Percentiles rank a stretch among this genome's conserved stretches.
Conservation (phyloP, 23 tunicate genomes). For the Diplosoma virens region DNA sequence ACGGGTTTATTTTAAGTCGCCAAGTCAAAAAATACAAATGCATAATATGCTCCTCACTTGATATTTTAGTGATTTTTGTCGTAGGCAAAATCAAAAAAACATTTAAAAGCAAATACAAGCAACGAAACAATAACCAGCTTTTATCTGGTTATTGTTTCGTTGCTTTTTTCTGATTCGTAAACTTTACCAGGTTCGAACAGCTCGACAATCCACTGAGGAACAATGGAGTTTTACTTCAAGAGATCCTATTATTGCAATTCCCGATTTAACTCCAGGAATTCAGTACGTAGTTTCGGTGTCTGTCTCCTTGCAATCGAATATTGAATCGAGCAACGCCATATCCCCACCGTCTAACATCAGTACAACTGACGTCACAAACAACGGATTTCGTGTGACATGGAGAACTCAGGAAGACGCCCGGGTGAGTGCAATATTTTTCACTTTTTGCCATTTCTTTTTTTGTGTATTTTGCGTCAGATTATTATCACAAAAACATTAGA, state of each 20-base stretch:
- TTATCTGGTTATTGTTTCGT: too few relatives aligned
- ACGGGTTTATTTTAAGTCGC: too few relatives aligned
- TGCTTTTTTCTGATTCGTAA: too few relatives aligned
- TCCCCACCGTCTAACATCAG: slow-evolving; percentile 1
- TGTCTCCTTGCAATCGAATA: not conserved
- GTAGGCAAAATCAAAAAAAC: too few relatives aligned
- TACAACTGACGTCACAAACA: not conserved
- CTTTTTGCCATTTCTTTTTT: not conserved
- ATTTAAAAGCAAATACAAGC: too few relatives aligned
- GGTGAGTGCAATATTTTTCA: too few relatives aligned
- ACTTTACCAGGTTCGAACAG: not conserved
- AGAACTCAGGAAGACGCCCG: not conserved
- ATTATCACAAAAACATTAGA: not conserved
- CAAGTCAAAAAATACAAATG: too few relatives aligned
- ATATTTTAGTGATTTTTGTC: too few relatives aligned
- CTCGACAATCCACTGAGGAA: not conserved
- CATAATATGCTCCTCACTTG: too few relatives aligned
- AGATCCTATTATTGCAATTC: not conserved
- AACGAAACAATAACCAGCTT: too few relatives aligned
- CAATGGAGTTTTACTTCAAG: not conserved
- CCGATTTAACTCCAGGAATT: not conserved
- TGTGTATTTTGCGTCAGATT: not conserved
- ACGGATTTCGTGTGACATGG: slow-evolving; percentile 31
- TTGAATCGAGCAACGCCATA: not conserved
- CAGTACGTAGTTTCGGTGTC: slow-evolving; percentile 7